Evolutionary conservation across 2,888 invertebrate species (phyloP), one percentile per base, ranked within the genome.

Genomic region (Physocephala rufipes): DNA sequence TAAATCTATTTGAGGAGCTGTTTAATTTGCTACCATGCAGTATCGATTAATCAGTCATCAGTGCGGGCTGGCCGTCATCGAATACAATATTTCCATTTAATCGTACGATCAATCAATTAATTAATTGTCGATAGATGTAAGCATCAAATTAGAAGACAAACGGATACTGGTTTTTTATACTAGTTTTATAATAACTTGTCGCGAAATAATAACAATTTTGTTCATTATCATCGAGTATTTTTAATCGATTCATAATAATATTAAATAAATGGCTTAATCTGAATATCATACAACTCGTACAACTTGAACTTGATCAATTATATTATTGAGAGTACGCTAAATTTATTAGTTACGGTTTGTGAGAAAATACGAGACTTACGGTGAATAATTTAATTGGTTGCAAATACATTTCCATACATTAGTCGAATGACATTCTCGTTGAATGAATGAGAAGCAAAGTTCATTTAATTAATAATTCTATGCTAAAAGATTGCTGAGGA

Each of bases 81-180:
- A 7, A 24, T 9, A 7, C 53, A 55, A 21, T 24, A 13, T 15
- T 26, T 26, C 58, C 1, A 15, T 9, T 58, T 28, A 58, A 58
- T 58, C 26, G n/a, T n/a, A n/a, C n/a, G n/a, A n/a, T n/a, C n/a
- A n/a, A n/a, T n/a, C n/a, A n/a, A n/a, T n/a, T n/a, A 21, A 28
- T 58, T 28, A 58, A 58, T 58, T 58, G 28, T 28, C 5, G 2
- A 28, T 28, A 15, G 24, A 21, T 9, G 15, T 9, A 9, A 28
- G 58, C 26, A 28, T 9, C 9, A 36, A 36, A 58, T 28, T 26
- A 26, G 13, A 28, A 9, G 26, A 21, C 49, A 4, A 12, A 15
- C 55, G 1, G 21, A 55, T 55, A 55, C 55, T 21, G 58, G 21
- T 58, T 58, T 58, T 15, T 24, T 58, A 9, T 58, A 28, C 36